Conservation (phyloP, 64 coral and sea anemone genomes). For the Cladopsammia gracilis region DNA sequence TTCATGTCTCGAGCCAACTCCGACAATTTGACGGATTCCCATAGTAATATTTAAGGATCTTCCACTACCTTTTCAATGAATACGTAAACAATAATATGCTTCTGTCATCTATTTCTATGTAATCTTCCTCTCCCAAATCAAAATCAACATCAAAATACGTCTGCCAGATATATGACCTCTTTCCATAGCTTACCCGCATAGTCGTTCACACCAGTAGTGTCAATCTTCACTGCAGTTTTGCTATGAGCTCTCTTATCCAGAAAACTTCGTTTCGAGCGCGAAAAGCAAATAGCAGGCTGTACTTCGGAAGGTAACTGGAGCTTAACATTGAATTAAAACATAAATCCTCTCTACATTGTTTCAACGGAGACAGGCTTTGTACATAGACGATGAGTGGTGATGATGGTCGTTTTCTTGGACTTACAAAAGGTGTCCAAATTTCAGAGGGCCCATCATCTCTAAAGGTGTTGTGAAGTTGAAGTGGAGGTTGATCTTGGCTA, state of each 20-base stretch:
- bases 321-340: constrained; percentile 33
- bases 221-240: constrained; percentile 50
- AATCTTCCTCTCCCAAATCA: too few species aligned
- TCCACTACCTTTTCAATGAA: too few species aligned
- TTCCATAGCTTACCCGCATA: too few species aligned
- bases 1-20: too few species aligned
- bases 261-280: constrained; percentile 28
- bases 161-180: too few species aligned
- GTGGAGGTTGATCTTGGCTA: background rate
- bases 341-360: constrained; percentile 37
- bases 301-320: constrained; percentile 27
- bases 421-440: background rate
- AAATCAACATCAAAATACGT: too few species aligned
- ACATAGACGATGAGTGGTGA: constrained; percentile 52
- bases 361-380: constrained; percentile 44
- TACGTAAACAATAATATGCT: too few species aligned
- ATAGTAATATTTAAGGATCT: too few species aligned
- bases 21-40: too few species aligned
- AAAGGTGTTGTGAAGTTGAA: background rate
- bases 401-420: background rate
- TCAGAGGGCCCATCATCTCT: background rate
- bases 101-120: too few species aligned
- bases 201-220: too few species aligned
- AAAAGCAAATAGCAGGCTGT: constrained; percentile 35
- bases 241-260: constrained; percentile 20